A percentile compares a stretch with the other conserved stretches of the same genome.
These are phyloP conservation scores for Drosophila burlai DNA, from an alignment of 1,140 invertebrate species.

Conservation along the genomic window DNA sequence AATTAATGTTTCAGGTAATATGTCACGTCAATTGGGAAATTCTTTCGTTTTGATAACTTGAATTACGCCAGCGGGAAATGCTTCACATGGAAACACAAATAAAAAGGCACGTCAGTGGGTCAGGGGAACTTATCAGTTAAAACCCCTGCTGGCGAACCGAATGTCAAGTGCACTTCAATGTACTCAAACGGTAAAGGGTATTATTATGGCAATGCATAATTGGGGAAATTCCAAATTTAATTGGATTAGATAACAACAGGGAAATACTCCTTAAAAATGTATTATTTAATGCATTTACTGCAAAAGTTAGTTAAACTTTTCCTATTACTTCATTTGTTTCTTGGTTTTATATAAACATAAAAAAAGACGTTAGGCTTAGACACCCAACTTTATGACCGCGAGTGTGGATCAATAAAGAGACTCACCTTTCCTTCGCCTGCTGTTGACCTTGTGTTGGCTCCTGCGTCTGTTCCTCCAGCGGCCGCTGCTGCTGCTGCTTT, in stretches of 20 bases:
- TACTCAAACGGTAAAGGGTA: neutral
- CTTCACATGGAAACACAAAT: constrained; percentile 7
- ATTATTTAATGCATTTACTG: too few relatives aligned
- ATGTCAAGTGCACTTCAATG: constrained; percentile 31
- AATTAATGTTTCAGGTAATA: constrained; percentile 36
- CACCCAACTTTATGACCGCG: neutral
- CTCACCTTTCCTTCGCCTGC: constrained; percentile 48
- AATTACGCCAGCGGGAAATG: constrained; percentile 40
- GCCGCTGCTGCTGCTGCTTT: constrained; percentile 22
- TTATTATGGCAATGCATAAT: neutral
- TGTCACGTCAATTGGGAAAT: constrained; percentile 40
- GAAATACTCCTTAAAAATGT: too few relatives aligned
- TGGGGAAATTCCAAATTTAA: too few relatives aligned
- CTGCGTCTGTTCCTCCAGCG: neutral
- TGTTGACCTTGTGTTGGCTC: constrained; percentile 13
- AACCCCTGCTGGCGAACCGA: neutral
- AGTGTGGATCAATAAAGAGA: constrained; percentile 31
- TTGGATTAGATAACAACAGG: too few relatives aligned
- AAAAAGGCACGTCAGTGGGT: constrained; percentile 30
- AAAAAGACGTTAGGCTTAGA: neutral
- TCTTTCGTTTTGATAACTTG: constrained; percentile 38
- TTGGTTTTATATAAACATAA: too few relatives aligned
- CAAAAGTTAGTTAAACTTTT: too few relatives aligned
- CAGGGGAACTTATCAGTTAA: constrained; percentile 16
- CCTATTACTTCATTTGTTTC: too few relatives aligned